Percentiles rank a stretch among this genome's conserved stretches.
Conservation (phyloP, 2,888 invertebrate genomes). For the Gibbula magus region DNA sequence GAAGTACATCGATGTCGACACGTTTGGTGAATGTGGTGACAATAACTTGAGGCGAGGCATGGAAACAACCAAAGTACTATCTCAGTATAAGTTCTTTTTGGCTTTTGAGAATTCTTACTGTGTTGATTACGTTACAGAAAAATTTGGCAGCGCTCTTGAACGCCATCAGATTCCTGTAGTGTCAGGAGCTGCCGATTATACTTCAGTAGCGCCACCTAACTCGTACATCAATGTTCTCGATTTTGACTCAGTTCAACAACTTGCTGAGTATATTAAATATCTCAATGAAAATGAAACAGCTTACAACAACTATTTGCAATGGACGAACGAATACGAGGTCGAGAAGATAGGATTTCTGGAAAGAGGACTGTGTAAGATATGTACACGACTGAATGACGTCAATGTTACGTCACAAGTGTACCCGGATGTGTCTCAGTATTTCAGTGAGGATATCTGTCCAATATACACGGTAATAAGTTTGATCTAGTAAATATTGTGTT, state of each 20-base stretch:
- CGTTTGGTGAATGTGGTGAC: conserved; percentile 29
- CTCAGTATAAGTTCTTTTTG: conserved; percentile 41
- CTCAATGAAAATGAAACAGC: conserved; percentile 15
- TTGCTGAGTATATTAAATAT: conserved; percentile 14
- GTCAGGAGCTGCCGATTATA: conserved; percentile 38
- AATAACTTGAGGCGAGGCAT: background rate
- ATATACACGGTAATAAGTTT: conserved; percentile 14
- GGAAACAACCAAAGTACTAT: background rate
- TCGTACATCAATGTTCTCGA: conserved; percentile 33
- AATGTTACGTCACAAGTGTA: conserved; percentile 35
- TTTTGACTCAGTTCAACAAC: conserved; percentile 21
- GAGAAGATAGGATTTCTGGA: background rate
- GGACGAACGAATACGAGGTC: conserved; percentile 3
- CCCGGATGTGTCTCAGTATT: conserved; percentile 35
- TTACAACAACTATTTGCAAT: conserved; percentile 32
- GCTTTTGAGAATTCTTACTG: conserved; percentile 46
- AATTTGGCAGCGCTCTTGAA: conserved; percentile 29
- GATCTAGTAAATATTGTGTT: too few relatives aligned
- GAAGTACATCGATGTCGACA: conserved; percentile 31
- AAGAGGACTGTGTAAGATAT: conserved; percentile 24
- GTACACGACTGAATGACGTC: conserved; percentile 20
- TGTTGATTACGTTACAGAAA: conserved; percentile 44
- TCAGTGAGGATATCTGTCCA: conserved; percentile 38
- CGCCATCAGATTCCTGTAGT: conserved; percentile 43
- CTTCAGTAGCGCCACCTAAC: conserved; percentile 21